Conservation (phyloP, 2,113 vertebrate species). For the Saguinus midas region DNA sequence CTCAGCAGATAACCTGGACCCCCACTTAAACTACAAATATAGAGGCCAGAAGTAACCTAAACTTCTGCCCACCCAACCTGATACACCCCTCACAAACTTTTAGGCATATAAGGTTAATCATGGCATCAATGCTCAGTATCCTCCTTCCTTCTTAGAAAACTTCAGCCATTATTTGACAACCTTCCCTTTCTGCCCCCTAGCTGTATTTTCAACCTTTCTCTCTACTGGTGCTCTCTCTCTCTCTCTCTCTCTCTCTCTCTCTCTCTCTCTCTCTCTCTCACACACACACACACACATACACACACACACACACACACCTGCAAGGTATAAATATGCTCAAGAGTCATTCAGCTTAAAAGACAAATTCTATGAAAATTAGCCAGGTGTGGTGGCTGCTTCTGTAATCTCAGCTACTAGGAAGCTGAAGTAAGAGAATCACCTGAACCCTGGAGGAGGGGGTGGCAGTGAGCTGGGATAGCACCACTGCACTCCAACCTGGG, state of each 20-base stretch:
- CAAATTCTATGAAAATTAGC: no score
- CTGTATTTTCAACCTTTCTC: background rate
- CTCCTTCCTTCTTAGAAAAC: background rate
- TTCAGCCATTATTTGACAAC: background rate
- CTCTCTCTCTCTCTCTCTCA: background rate
- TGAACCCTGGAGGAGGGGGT: no score
- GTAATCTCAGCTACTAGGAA: no score
- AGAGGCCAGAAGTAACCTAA: background rate
- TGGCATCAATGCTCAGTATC: background rate
- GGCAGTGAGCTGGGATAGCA: no score
- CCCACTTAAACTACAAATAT: background rate
- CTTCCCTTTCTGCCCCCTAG: background rate
- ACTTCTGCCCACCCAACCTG: background rate
- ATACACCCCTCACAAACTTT: background rate
- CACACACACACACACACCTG: background rate
- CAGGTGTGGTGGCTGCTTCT: no score
- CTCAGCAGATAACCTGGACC: background rate
- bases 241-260: background rate
- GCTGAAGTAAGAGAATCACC: no score
- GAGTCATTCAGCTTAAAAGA: background rate
- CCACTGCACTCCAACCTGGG: no score
- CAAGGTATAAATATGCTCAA: background rate
- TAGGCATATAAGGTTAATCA: conserved; percentile 16
- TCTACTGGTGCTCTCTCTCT: background rate
- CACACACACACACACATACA: background rate